These are phyloP conservation scores for Arnoldichthys spilopterus DNA, from an alignment of 2,797 vertebrate genomes.

Conservation along the genomic window DNA sequence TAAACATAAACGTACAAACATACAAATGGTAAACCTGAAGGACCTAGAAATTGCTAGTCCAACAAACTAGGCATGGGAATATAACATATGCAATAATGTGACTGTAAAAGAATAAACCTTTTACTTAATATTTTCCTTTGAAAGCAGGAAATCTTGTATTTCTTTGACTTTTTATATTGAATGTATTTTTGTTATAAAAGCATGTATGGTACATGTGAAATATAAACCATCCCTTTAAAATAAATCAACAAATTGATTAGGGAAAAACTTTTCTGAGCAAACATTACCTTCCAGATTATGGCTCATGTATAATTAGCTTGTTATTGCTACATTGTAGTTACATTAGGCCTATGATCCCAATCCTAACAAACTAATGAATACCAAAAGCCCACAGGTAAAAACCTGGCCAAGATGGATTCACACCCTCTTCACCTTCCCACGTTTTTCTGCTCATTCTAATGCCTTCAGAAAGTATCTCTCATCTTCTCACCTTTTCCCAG, in stretches of 20 bases:
- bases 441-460: background rate
- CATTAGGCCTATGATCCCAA: background rate
- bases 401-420: background rate
- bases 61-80: too few species aligned
- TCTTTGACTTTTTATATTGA: too few species aligned
- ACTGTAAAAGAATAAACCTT: too few species aligned
- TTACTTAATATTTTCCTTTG: too few species aligned
- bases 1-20: too few species aligned
- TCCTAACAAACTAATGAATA: background rate
- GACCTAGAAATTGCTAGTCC: too few species aligned
- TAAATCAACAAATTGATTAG: constrained; percentile 9
- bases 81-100: too few species aligned
- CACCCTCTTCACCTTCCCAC: background rate
- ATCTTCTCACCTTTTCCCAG: background rate
- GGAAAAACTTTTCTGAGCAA: background rate
- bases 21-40: too few species aligned
- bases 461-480: background rate
- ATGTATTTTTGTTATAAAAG: too few species aligned
- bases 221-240: too few species aligned
- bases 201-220: too few species aligned
- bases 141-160: too few species aligned
- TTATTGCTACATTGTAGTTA: background rate
- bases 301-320: background rate
- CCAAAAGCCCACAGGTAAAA: background rate
- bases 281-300: background rate